phyloP scores from a whole-genome alignment of 2,888 invertebrate species.

The Elegia similella region DNA sequence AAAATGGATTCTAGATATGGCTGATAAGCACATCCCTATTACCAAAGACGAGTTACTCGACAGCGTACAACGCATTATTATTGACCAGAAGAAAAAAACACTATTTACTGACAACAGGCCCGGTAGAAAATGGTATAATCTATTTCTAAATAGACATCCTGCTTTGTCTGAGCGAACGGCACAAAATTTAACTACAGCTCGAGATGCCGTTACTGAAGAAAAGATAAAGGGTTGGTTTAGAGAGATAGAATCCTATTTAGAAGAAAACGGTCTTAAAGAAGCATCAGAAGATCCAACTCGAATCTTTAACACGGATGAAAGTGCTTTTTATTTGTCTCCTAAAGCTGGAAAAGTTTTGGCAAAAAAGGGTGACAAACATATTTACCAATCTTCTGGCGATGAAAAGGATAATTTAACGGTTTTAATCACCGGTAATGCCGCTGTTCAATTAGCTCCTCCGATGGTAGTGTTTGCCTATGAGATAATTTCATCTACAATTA shows the following conservation, averaged over 20 bases:
- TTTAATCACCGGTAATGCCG: constrained; percentile 33
- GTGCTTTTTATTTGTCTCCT: too few relatives aligned
- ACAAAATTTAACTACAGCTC: constrained; percentile 25
- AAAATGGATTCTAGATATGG: constrained; percentile 25
- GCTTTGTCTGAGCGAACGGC: constrained; percentile 20
- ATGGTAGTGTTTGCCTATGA: constrained; percentile 40
- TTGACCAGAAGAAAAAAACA: constrained; percentile 24
- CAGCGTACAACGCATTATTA: constrained; percentile 32
- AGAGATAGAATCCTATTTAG: too few relatives aligned
- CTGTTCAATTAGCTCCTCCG: constrained; percentile 35
- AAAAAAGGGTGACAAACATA: too few relatives aligned
- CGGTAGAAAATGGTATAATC: constrained; percentile 22
- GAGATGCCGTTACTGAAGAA: background rate
- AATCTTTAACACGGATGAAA: too few relatives aligned
- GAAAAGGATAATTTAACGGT: constrained; percentile 38
- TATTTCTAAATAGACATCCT: constrained; percentile 26
- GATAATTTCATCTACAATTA: constrained; percentile 12
- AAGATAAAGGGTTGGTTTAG: too few relatives aligned
- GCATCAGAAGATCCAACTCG: too few relatives aligned
- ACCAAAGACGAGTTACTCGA: constrained; percentile 27
- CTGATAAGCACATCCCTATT: constrained; percentile 24
- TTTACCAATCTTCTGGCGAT: constrained; percentile 13
- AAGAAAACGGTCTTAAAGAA: too few relatives aligned
- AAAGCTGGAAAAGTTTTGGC: too few relatives aligned
- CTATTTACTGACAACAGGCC: constrained; percentile 13